phyloP scores from a whole-genome alignment of 1,140 invertebrate genomes.

The Chlorops oryzae region DNA sequence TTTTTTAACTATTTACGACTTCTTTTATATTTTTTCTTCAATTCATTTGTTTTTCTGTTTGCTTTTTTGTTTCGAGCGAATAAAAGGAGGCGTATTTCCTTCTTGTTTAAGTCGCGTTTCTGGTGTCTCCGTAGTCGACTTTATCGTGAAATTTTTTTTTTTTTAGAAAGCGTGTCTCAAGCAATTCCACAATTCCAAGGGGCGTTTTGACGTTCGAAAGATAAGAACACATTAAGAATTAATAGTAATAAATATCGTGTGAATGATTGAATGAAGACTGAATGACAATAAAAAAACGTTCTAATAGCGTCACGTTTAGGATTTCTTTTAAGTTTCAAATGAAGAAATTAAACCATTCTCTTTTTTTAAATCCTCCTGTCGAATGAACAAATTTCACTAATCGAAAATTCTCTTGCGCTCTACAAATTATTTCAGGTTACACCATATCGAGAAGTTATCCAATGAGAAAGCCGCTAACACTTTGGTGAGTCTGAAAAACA shows the following conservation, averaged over 20 bases:
- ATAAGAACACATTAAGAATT: neutral
- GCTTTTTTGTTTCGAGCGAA: too few relatives aligned
- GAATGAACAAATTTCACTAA: conserved; percentile 23
- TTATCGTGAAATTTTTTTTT: neutral
- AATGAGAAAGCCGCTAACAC: conserved; percentile 48
- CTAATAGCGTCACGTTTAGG: too few relatives aligned
- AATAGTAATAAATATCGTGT: neutral
- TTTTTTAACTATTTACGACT: too few relatives aligned
- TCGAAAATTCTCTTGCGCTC: conserved; percentile 24
- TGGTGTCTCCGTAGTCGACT: too few relatives aligned
- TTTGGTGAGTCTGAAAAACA: conserved; percentile 37
- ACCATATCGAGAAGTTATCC: conserved; percentile 49
- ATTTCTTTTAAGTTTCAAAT: too few relatives aligned
- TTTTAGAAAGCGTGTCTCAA: neutral
- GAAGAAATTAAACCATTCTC: neutral
- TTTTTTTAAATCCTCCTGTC: neutral
- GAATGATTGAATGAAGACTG: too few relatives aligned
- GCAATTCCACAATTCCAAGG: neutral
- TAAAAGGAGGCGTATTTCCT: too few relatives aligned
- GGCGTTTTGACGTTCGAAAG: neutral
- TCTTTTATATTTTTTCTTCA: too few relatives aligned
- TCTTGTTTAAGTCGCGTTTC: too few relatives aligned
- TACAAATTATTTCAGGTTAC: conserved; percentile 40
- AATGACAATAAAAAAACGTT: too few relatives aligned
- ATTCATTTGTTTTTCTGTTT: too few relatives aligned